Conservation (phyloP, 2,888 invertebrate genomes). For the Monochamus alternatus region DNA sequence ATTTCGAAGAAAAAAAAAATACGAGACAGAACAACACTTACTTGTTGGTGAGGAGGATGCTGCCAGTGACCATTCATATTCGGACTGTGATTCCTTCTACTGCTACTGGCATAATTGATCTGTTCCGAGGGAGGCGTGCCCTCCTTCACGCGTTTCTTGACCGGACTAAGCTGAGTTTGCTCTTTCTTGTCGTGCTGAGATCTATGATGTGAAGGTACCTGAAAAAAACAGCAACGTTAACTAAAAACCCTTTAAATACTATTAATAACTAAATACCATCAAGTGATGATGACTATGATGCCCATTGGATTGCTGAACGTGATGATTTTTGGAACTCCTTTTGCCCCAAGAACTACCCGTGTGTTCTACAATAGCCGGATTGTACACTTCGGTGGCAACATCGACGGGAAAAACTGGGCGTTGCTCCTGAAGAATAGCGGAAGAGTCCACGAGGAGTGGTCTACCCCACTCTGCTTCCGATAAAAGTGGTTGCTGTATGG, state of each 20-base stretch:
- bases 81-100: constrained; percentile 66
- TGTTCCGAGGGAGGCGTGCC: constrained; percentile 87
- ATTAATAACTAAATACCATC: constrained; percentile 60
- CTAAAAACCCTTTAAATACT: constrained; percentile 28
- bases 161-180: constrained; percentile 93
- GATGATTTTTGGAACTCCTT: constrained; percentile 75
- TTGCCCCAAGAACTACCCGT: constrained; percentile 71
- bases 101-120: constrained; percentile 57
- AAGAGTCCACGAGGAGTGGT: constrained; percentile 84
- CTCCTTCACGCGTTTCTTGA: constrained; percentile 97
- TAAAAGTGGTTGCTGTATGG: constrained; percentile 76
- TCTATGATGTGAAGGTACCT: constrained; percentile 68
- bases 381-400: constrained; percentile 74
- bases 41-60: constrained; percentile 66
- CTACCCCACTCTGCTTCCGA: constrained; percentile 81
- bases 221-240: constrained; percentile 14
- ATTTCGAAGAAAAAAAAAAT: too few species aligned
- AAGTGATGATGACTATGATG: constrained; percentile 71
- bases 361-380: constrained; percentile 74
- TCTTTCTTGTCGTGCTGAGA: constrained; percentile 83
- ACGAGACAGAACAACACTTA: constrained; percentile 44
- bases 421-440: constrained; percentile 79
- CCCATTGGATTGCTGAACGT: constrained; percentile 74
- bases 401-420: constrained; percentile 77
- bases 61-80: constrained; percentile 69